Percentiles rank a stretch among this genome's conserved stretches.
Conservation (phyloP, 2,888 invertebrate species). For the Leucania comma region DNA sequence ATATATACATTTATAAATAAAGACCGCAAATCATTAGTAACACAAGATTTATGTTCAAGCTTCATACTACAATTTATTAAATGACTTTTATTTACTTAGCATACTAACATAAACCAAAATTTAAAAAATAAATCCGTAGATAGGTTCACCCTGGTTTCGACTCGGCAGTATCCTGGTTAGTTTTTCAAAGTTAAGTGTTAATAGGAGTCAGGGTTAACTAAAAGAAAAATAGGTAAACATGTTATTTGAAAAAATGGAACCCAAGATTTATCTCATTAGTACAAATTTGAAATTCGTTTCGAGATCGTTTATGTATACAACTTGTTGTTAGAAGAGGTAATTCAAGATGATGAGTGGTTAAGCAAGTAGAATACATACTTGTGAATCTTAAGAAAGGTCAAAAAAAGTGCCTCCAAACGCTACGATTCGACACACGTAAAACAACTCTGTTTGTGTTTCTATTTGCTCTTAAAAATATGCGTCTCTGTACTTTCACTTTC, state of each 20-base stretch:
- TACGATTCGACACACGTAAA: not conserved
- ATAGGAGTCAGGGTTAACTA: not conserved
- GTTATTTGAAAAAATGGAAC: not conserved
- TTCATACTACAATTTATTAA: not conserved
- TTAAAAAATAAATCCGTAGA: not conserved
- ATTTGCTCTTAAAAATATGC: not conserved
- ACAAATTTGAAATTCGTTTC: not conserved
- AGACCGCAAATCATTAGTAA: no score
- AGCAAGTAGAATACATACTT: not conserved
- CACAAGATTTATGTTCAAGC: not conserved
- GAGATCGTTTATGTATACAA: not conserved
- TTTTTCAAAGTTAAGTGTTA: conserved; percentile 4
- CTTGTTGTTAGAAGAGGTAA: not conserved
- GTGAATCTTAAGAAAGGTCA: not conserved
- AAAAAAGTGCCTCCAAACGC: not conserved
- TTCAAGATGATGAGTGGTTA: conserved; percentile 1
- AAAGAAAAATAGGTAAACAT: not conserved
- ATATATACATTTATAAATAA: no score
- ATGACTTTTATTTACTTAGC: not conserved
- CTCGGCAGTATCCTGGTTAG: not conserved
- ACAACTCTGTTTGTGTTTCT: not conserved
- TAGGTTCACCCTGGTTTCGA: not conserved
- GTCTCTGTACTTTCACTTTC: conserved; percentile 16
- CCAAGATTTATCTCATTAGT: not conserved
- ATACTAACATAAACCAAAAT: not conserved